These are phyloP conservation scores for Drosophila merina DNA, from an alignment of 2,888 invertebrate species.

Conservation along the genomic window DNA sequence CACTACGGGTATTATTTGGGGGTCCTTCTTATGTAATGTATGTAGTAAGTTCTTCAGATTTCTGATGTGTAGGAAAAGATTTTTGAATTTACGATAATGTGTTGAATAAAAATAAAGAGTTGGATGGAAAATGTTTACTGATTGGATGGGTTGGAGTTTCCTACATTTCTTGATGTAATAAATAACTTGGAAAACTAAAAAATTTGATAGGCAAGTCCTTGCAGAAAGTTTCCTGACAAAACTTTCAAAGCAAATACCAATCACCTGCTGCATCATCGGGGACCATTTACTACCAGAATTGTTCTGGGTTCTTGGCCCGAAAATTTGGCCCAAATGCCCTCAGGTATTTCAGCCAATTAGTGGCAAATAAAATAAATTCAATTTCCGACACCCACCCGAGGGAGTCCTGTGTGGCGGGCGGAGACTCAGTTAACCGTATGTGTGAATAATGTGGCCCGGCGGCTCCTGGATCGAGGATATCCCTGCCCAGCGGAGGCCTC, in stretches of 20 bases:
- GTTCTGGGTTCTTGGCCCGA: constrained; percentile 7
- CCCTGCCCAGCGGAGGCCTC: constrained; percentile 42
- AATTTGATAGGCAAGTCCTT: not conserved
- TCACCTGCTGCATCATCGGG: not conserved
- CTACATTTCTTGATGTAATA: not conserved
- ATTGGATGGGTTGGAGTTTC: not conserved
- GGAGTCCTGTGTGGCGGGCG: constrained; percentile 13
- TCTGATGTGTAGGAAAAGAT: constrained; percentile 16
- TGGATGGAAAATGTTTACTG: not conserved
- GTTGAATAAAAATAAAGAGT: not conserved
- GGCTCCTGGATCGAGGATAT: constrained; percentile 32
- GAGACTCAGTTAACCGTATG: constrained; percentile 71
- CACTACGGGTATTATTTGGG: constrained; percentile 36
- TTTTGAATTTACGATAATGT: constrained; percentile 21
- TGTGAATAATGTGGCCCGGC: constrained; percentile 77
- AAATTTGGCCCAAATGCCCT: constrained; percentile 60
- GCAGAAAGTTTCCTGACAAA: constrained; percentile 2
- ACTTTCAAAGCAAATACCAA: constrained; percentile 36
- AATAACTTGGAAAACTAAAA: not conserved
- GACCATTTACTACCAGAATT: constrained; percentile 29
- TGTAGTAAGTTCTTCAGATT: constrained; percentile 55
- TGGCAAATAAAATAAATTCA: constrained; percentile 82
- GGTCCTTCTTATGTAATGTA: constrained; percentile 47
- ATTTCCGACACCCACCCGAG: constrained; percentile 71
- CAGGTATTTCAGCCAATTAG: constrained; percentile 82